These are phyloP conservation scores for Aviceda leuphotes DNA, from an alignment of 2,797 vertebrate species.

Conservation along the genomic window DNA sequence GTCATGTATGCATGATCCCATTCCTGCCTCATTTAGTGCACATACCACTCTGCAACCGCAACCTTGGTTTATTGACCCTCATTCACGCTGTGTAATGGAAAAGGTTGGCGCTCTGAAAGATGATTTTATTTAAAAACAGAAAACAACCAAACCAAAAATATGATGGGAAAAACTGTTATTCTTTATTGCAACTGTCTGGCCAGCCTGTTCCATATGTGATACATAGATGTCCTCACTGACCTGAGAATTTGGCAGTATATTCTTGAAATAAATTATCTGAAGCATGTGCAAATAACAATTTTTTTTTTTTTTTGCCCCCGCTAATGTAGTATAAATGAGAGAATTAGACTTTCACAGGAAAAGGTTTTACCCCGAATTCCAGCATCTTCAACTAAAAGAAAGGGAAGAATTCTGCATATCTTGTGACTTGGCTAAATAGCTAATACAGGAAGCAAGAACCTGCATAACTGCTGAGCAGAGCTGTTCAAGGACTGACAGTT, in stretches of 20 bases:
- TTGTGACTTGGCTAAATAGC: neutral
- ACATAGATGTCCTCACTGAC: slow-evolving; percentile 36
- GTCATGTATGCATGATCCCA: slow-evolving; percentile 37
- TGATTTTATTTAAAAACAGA: neutral
- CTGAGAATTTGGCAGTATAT: slow-evolving; percentile 6
- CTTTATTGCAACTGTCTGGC: neutral
- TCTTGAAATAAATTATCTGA: neutral
- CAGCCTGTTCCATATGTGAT: slow-evolving; percentile 51
- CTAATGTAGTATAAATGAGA: neutral
- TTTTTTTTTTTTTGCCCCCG: neutral
- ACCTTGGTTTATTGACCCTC: neutral
- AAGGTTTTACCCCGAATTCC: neutral
- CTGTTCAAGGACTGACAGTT: neutral
- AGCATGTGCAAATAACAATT: slow-evolving; percentile 46
- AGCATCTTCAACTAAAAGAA: neutral
- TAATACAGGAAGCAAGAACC: neutral
- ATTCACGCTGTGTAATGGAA: slow-evolving; percentile 31
- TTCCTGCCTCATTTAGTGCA: slow-evolving; percentile 32
- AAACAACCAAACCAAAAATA: neutral
- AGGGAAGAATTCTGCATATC: neutral
- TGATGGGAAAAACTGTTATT: rapidly evolving
- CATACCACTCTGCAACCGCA: neutral
- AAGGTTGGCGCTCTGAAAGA: neutral
- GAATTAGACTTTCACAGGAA: neutral
- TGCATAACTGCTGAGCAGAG: neutral